Conservation (phyloP, 2,888 invertebrate genomes). For the Mimumesa dahlbomi region DNA sequence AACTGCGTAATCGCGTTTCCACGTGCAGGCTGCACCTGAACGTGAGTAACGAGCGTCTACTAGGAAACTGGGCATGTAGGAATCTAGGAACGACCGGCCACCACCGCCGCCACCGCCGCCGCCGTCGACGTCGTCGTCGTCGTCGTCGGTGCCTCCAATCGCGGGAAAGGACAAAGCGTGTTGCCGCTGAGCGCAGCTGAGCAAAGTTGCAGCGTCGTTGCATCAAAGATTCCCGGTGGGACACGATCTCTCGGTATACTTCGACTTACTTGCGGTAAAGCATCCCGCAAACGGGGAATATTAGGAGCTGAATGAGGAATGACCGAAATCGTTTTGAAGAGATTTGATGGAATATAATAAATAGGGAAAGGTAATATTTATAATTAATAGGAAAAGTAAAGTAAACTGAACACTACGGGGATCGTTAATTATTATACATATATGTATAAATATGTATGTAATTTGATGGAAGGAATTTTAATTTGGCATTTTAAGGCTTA, state of each 20-base stretch:
- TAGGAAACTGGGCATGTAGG: slow-evolving; percentile 47
- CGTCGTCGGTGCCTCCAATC: slow-evolving; percentile 26
- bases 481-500: not conserved
- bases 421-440: not conserved
- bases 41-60: slow-evolving; percentile 72
- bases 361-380: too few relatives aligned
- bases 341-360: too few relatives aligned
- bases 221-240: slow-evolving; percentile 35
- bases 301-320: too few relatives aligned
- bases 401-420: too few relatives aligned
- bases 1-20: slow-evolving; percentile 71
- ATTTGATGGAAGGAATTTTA: not conserved
- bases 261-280: slow-evolving; percentile 3
- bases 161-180: slow-evolving; percentile 53
- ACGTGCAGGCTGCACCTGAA: slow-evolving; percentile 76
- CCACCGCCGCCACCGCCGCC: too few relatives aligned
- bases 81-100: slow-evolving; percentile 55
- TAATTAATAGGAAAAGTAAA: too few relatives aligned
- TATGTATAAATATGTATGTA: not conserved
- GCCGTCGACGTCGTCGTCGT: too few relatives aligned
- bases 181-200: slow-evolving; percentile 11
- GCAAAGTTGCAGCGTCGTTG: slow-evolving; percentile 24
- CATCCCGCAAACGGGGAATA: not conserved
- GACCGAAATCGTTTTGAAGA: too few relatives aligned
- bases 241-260: slow-evolving; percentile 13